Percentiles rank a stretch among this genome's conserved stretches.
phyloP scores from a whole-genome alignment of 2,888 invertebrate genomes.

The Drosophila barbarae region DNA sequence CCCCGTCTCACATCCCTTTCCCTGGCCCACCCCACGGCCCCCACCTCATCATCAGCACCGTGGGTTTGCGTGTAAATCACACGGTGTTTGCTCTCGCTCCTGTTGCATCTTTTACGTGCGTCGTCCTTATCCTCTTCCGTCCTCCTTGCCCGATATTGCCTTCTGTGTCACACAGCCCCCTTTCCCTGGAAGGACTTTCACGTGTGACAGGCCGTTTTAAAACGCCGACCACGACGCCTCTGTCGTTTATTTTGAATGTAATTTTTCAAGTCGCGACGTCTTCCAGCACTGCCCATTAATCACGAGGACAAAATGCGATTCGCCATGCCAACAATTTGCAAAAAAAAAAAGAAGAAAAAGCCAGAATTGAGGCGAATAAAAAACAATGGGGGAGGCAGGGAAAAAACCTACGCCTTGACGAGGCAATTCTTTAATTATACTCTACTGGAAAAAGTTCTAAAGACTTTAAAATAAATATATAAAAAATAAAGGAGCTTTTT shows the following conservation, averaged over 20 bases:
- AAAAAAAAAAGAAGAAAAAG: background rate
- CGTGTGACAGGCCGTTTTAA: conserved; percentile 70
- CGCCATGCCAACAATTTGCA: conserved; percentile 43
- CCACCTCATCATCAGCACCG: conserved; percentile 10
- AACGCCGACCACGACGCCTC: conserved; percentile 52
- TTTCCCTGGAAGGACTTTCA: conserved; percentile 10
- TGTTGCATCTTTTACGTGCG: conserved; percentile 74
- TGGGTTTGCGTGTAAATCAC: conserved; percentile 70
- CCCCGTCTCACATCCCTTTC: conserved; percentile 9
- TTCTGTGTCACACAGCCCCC: background rate
- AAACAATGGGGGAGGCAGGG: conserved; percentile 30
- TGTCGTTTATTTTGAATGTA: conserved; percentile 67
- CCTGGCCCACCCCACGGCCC: background rate
- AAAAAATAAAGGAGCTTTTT: background rate
- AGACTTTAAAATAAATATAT: background rate
- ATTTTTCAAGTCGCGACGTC: conserved; percentile 75
- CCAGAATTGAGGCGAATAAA: conserved; percentile 29
- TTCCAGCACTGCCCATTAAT: conserved; percentile 68
- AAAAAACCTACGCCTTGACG: conserved; percentile 44
- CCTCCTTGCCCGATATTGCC: background rate
- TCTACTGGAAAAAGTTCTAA: conserved; percentile 22
- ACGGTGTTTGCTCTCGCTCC: conserved; percentile 71
- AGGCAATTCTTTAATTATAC: conserved; percentile 49
- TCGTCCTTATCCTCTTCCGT: conserved; percentile 33
- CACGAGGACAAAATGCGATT: conserved; percentile 65